Evolutionary conservation across 2,888 invertebrate species (phyloP), one percentile per base, ranked within the genome.

Genomic region (Malacosoma neustria): DNA sequence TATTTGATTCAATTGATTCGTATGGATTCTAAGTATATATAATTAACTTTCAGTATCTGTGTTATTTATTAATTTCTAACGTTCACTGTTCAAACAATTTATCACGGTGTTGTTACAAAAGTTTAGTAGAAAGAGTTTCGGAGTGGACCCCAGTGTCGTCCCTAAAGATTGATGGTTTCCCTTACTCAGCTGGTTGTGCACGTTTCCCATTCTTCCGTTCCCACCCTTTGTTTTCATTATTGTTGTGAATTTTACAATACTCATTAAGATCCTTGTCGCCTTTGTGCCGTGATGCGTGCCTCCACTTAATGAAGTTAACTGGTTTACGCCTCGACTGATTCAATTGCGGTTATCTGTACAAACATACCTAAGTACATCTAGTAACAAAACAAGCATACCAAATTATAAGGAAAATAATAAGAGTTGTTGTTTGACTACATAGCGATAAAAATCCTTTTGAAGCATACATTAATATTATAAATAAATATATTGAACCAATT

Each of bases 111-210:
- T 65, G 72, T 71, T 72, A 67, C 68, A 70, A 75, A 76, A 75
- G 65, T 77, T 76, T 65, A 60, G 64, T 58, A 56, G 62, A 71
- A 74, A 75, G 75, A 73, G 75, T 76, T 72, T 63, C 53, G 53
- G 63, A 70, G 71, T 72, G 71, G 72, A 71, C 72, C 73, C 74
- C 70, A 58, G 72, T 67, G 74, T 74, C 73, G 61, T 66, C 69
- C 70, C 59, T 61, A 49, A 70, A 79, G 77, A 80, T 81, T 76
- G 76, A 80, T 79, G 71, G 64, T 61, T 61, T 64, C 57, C 57
- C 64, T 56, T 57, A 60, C 64, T 63, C 67, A 67, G 59, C 59
- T 58, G 56, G 60, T 61, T 61, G 60, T 65, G 60, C 57, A 51
- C 51, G 54, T 52, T 22, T 49, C 48, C 63, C 51, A 55, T 61